Base-by-base conservation (phyloP, 2,113 vertebrate genomes). In the Entomyzon cyanotis region DNA sequence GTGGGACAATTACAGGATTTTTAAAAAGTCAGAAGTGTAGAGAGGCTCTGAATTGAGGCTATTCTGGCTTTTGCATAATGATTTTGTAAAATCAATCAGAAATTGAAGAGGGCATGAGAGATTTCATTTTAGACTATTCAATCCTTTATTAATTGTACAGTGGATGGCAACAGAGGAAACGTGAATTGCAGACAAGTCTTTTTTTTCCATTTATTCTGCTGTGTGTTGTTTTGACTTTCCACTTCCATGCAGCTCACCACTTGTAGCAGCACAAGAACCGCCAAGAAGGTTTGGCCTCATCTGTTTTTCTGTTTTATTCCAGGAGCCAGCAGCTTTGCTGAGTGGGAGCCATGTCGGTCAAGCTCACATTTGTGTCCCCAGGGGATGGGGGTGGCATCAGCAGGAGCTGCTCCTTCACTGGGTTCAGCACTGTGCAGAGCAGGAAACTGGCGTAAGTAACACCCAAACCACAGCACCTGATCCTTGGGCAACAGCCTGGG, bases 401-500 rank as follows among this genome's bases (percentile, higher is more conserved):
- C 85, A 97, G 98, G 74, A 98, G 98, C 23, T 97, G 97, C 69
- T 98, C 98, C 93, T 98, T 98, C 33, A 98, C 98, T 0, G 98
- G 98, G 21, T 98, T 98, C 96, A 97, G 98, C 95, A 97, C 96
- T 0, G n/a, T 97, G 11, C 98, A 98, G 47, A 95, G 96, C 96
- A 96, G 97, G 75, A 98, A 97, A 84, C 70, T 97, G 65, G 83
- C 91, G 98, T 98, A 87, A 98, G 98, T 98, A 79, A 11, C 46
- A 23, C 27, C 59, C 52, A n/a, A 20, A 67, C 4, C 42, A 42
- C 31, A 55, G 46, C 31, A 41, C 31, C 19, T 35, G 39, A 18
- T 13, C 1, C 0, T 5, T 33, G 84, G 44, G 75, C n/a, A 67
- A 5, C 30, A 30, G 37, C 39, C 47, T 20, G 17, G 39, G 15